These are phyloP conservation scores for Neosalanx taihuensis DNA, from an alignment of 2,797 vertebrate genomes.

Conservation along the genomic window DNA sequence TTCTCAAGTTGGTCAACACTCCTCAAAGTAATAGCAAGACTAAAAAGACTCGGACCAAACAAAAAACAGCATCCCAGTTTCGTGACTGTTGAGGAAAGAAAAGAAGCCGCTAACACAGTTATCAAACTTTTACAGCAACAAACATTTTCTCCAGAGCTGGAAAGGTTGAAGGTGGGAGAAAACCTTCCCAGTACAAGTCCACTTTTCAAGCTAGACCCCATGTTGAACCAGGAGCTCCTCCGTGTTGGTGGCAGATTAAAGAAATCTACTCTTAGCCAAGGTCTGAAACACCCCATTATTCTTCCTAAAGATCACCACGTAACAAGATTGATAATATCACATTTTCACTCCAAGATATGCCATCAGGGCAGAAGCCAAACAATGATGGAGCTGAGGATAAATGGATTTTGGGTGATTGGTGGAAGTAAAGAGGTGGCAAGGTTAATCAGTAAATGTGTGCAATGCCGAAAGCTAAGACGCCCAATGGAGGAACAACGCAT, in stretches of 20 bases:
- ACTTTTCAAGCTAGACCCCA: neutral
- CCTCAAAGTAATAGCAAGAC: conserved; percentile 31
- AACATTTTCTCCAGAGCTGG: too few relatives aligned
- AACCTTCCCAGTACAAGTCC: too few relatives aligned
- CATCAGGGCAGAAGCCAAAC: conserved; percentile 20
- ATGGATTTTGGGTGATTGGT: conserved; percentile 17
- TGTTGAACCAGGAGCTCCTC: conserved; percentile 1
- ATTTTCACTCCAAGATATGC: conserved; percentile 8
- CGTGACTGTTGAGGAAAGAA: conserved; percentile 21
- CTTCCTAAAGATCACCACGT: conserved; percentile 11
- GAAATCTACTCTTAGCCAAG: conserved; percentile 12
- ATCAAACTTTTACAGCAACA: conserved; percentile 20
- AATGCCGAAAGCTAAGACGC: conserved; percentile 4
- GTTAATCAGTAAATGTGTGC: conserved; percentile 6
- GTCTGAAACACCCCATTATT: conserved; percentile 4
- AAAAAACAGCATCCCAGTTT: neutral
- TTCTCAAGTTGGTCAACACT: conserved; percentile 15
- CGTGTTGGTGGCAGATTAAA: conserved; percentile 22
- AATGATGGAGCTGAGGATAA: conserved; percentile 1
- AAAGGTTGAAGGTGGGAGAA: too few relatives aligned
- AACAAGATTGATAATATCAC: conserved; percentile 10
- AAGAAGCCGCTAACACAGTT: conserved; percentile 6
- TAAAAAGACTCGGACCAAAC: conserved; percentile 19
- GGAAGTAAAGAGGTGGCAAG: conserved; percentile 16
- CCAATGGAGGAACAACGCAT: conserved; percentile 21